Conservation (phyloP, 2,797 vertebrate species). For the Cichlasoma orientale region DNA sequence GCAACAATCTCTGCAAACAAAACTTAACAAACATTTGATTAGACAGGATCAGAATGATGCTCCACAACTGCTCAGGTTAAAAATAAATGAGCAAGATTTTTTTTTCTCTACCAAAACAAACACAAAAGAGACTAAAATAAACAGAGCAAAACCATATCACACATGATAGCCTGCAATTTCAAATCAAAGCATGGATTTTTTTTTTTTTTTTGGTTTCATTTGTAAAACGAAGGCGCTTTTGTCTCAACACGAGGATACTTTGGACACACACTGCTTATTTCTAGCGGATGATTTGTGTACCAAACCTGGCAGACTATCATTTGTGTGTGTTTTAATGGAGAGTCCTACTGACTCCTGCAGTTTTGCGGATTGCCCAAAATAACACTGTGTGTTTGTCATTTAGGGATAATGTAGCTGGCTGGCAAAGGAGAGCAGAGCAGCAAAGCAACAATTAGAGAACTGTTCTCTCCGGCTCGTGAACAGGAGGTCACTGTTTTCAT, state of each 20-base stretch:
- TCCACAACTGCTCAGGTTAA: slow-evolving; percentile 2
- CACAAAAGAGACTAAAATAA: slow-evolving; percentile 41
- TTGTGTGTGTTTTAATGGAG: slow-evolving; percentile 73
- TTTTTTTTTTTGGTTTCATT: slow-evolving; percentile 54
- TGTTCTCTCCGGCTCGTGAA: slow-evolving; percentile 58
- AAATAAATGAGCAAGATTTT: slow-evolving; percentile 14
- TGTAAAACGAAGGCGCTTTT: slow-evolving; percentile 48
- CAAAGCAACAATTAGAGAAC: slow-evolving; percentile 74
- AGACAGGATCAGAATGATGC: neutral
- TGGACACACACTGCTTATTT: slow-evolving; percentile 62
- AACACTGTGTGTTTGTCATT: slow-evolving; percentile 79
- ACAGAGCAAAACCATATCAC: slow-evolving; percentile 27
- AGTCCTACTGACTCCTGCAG: slow-evolving; percentile 70
- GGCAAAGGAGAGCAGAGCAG: slow-evolving; percentile 56
- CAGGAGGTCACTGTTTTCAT: slow-evolving; percentile 67
- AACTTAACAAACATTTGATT: slow-evolving; percentile 3
- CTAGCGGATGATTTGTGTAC: slow-evolving; percentile 64
- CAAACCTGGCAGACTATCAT: slow-evolving; percentile 71
- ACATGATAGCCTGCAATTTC: slow-evolving; percentile 57
- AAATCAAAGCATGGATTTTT: slow-evolving; percentile 55
- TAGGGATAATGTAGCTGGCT: slow-evolving; percentile 72
- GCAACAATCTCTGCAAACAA: neutral
- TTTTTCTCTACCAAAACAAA: slow-evolving; percentile 10
- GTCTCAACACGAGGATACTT: slow-evolving; percentile 37
- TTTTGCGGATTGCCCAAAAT: slow-evolving; percentile 78